Percentiles rank a stretch among this genome's conserved stretches.
Evolutionary conservation across 2,797 vertebrate species (phyloP).

Genomic region (Acropternis orthonyx): DNA sequence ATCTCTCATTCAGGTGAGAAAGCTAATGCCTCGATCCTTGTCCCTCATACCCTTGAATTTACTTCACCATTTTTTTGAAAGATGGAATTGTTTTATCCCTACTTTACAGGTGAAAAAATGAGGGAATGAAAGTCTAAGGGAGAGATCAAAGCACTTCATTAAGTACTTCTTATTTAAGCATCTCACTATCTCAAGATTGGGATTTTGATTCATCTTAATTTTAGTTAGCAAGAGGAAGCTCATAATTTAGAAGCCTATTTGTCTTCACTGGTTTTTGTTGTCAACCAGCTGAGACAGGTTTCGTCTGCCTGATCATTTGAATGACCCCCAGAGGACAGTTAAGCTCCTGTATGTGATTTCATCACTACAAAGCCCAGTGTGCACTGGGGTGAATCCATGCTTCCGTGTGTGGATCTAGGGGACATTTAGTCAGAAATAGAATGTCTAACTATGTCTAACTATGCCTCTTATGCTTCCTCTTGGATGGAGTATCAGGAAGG

Average conservation of each 20-base stretch:
- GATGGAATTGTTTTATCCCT: neutral
- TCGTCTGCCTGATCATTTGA: slow-evolving; percentile 22
- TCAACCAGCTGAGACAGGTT: neutral
- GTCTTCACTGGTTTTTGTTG: slow-evolving; percentile 3
- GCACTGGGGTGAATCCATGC: neutral
- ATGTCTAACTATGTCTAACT: no score
- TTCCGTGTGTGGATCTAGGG: neutral
- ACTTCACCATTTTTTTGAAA: neutral
- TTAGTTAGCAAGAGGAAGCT: neutral
- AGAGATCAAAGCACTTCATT: neutral
- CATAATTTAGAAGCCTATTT: slow-evolving; percentile 34
- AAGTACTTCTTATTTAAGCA: slow-evolving; percentile 7
- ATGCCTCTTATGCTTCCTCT: neutral
- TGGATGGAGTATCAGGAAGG: neutral
- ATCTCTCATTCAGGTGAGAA: neutral
- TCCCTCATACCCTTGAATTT: neutral
- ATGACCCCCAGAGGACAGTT: neutral
- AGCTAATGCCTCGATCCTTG: neutral
- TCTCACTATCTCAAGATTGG: neutral
- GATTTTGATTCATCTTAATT: slow-evolving; percentile 31
- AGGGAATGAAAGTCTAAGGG: neutral
- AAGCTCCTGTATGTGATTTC: neutral
- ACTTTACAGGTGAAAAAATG: neutral
- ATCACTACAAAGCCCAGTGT: neutral
- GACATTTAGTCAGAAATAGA: no score